Evolutionary conservation across 2,888 invertebrate species (phyloP).

Genomic region (Nephrotoma appendiculata): DNA sequence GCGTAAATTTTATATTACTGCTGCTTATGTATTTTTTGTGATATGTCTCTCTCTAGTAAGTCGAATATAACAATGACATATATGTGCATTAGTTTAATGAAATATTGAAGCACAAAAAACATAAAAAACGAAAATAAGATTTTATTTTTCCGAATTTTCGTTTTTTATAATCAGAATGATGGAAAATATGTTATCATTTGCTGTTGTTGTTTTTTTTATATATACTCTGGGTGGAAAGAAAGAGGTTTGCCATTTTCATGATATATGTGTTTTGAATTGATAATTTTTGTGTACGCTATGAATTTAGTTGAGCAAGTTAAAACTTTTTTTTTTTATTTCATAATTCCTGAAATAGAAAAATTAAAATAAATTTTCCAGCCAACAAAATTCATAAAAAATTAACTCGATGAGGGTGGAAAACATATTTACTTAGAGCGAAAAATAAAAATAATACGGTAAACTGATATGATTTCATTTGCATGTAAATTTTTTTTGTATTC

Average conservation of each 20-base stretch:
- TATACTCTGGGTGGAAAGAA: not conserved
- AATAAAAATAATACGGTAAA: not conserved
- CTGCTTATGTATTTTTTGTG: not conserved
- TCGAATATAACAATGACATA: not conserved
- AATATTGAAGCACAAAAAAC: not conserved
- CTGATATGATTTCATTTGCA: conserved; percentile 5
- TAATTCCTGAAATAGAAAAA: not conserved
- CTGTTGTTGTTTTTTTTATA: not conserved
- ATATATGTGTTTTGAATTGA: not conserved
- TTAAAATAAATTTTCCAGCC: not conserved
- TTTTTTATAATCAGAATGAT: not conserved
- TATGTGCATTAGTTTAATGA: not conserved
- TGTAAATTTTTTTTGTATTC: conserved; percentile 1
- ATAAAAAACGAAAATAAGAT: not conserved
- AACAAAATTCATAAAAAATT: not conserved
- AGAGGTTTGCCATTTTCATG: not conserved
- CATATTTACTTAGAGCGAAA: not conserved
- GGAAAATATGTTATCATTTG: not conserved
- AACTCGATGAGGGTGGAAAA: not conserved
- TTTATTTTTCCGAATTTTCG: not conserved
- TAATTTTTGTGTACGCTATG: not conserved
- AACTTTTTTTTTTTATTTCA: not conserved
- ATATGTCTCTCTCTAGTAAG: not conserved
- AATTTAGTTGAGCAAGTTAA: not conserved
- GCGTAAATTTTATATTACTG: not conserved